Base-by-base conservation (phyloP, 2,113 vertebrate species). In the Piprites chloris region DNA sequence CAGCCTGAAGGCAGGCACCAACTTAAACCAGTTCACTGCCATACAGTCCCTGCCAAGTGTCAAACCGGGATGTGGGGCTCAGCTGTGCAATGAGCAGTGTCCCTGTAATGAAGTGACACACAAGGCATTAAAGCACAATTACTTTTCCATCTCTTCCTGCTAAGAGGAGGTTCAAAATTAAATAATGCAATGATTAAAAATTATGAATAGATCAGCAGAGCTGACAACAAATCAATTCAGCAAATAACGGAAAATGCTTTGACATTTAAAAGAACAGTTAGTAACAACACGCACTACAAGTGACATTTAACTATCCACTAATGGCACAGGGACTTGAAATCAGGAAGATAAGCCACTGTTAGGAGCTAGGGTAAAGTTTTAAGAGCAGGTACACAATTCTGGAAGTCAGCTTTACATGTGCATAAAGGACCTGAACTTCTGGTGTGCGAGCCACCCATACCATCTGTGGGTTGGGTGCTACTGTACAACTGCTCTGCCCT, bases 171-270 rank as follows among this genome's bases (percentile, higher is more conserved):
- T 55, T 85, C 47, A 74, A 87, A 91, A 85, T 72, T 21, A 94
- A 95, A 55, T 85, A 82, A 93, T 46, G 47, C 28, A 85, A 21
- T 56, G 91, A 92, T 89, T 94, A 90, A 78, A 95, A 91, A 69
- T 85, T 28, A 79, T 53, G 2, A 94, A 62, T 33, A 93, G 71
- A 85, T 89, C 78, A 83, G 50, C 30, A 87, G 30, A 94, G 55
- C 30, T 78, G 46, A 79, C 87, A 94, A 69, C 69, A 49, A 56
- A 92, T 65, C 77, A 87, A 37, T 56, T 79, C 50, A 47, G 37
- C 1, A 15, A 89, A 83, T 42, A 94, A 95, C 83, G 42, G 67
- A 76, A 96, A 96, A 91, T 35, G 37, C 71, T 93, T n/a, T 83
- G 85, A 95, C 87, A 88, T 95, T 87, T 94, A 42, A 73, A 82